A percentile compares a stretch with the other conserved stretches of the same genome.
These are phyloP conservation scores for Acanthis flammea DNA, from an alignment of 2,797 vertebrate genomes.

Conservation along the genomic window DNA sequence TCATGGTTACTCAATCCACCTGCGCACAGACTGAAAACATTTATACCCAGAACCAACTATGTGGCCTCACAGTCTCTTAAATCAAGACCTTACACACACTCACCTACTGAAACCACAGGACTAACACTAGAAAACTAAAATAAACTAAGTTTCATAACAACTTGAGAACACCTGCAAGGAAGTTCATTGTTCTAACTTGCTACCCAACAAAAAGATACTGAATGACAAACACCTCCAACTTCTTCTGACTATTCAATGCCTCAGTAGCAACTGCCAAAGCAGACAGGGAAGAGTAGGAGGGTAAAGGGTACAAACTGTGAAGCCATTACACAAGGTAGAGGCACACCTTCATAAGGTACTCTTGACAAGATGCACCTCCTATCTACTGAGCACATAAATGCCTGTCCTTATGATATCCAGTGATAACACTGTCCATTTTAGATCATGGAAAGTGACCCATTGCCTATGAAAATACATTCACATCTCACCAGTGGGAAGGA, in stretches of 20 bases:
- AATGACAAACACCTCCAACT: neutral
- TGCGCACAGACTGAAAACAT: neutral
- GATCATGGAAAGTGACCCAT: rapidly evolving
- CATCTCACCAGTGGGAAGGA: neutral
- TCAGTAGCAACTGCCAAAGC: neutral
- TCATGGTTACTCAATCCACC: neutral
- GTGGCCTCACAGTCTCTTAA: neutral
- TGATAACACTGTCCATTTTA: neutral
- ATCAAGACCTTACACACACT: neutral
- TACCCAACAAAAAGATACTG: neutral
- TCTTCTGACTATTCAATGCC: neutral
- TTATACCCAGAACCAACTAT: neutral
- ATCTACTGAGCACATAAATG: neutral
- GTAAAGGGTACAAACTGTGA: neutral
- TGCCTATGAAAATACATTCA: neutral
- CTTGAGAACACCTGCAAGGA: neutral
- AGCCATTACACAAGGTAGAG: rapidly evolving
- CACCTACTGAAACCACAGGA: neutral
- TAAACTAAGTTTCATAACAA: neutral
- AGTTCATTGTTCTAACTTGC: neutral
- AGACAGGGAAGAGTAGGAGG: neutral
- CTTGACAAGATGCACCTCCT: neutral
- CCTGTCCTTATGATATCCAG: neutral
- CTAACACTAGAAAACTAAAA: neutral
- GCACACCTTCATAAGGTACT: neutral